phyloP scores from a whole-genome alignment of 1,140 invertebrate genomes.

The Araneus ventricosus region DNA sequence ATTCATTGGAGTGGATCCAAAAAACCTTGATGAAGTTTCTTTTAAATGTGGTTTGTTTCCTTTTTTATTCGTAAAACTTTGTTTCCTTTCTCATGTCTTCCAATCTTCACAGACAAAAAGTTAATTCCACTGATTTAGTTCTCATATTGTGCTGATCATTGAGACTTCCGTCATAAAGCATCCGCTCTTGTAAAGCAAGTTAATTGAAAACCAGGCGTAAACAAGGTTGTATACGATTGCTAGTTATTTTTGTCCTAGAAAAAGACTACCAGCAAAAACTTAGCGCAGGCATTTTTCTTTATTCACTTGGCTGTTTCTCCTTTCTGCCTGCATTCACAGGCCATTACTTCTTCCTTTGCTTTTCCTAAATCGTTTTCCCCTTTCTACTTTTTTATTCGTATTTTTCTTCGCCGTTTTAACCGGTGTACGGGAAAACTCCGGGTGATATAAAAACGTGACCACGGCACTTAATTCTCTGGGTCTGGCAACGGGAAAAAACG shows the following conservation, averaged over 20 bases:
- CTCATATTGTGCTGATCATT: not conserved
- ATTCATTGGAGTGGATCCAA: too few relatives aligned
- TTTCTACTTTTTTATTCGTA: not conserved
- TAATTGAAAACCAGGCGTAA: slow-evolving; percentile 32
- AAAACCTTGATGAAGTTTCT: too few relatives aligned
- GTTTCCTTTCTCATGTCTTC: not conserved
- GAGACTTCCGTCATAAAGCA: not conserved
- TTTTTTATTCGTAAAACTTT: not conserved
- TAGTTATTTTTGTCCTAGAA: not conserved
- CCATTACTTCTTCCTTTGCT: slow-evolving; percentile 54
- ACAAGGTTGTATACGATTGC: slow-evolving; percentile 18
- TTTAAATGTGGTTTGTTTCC: not conserved
- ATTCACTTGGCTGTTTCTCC: slow-evolving; percentile 46
- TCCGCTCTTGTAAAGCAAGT: not conserved
- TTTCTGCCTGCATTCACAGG: slow-evolving; percentile 49
- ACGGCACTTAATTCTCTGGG: slow-evolving; percentile 53
- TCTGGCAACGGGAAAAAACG: slow-evolving; percentile 31
- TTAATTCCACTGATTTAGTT: not conserved
- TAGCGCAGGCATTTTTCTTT: not conserved
- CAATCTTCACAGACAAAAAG: not conserved
- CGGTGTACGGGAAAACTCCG: not conserved
- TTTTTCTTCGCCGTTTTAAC: not conserved
- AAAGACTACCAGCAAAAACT: not conserved
- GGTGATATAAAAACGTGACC: slow-evolving; percentile 68
- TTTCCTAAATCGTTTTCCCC: slow-evolving; percentile 37